Evolutionary conservation across 53 echinoderm and acorn worm genomes (phyloP).

Genomic region (Patiria pectinifera): DNA sequence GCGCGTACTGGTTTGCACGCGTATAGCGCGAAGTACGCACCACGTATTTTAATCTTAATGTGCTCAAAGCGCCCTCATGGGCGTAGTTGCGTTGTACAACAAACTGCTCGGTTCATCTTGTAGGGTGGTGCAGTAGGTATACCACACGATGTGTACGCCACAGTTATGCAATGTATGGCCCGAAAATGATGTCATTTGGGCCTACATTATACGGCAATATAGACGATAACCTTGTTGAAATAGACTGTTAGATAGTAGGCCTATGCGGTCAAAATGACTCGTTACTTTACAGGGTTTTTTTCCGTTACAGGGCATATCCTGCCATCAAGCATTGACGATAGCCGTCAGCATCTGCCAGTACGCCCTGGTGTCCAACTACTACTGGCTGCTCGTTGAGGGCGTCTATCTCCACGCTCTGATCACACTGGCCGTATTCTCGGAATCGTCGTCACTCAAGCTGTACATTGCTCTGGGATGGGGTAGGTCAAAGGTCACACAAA

Average conservation of each 20-base stretch:
- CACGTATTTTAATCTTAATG: too few species aligned
- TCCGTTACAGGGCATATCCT: conserved; percentile 64
- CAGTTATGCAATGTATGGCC: too few species aligned
- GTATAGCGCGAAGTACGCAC: too few species aligned
- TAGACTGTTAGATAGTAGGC: not conserved
- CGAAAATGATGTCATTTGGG: too few species aligned
- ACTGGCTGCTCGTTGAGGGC: conserved; percentile 97
- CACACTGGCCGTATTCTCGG: conserved; percentile 89
- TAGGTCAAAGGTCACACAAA: conserved; percentile 57
- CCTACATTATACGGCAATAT: too few species aligned
- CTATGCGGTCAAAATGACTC: not conserved
- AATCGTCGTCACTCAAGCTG: conserved; percentile 75
- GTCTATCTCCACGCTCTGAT: conserved; percentile 93
- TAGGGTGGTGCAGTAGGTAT: too few species aligned
- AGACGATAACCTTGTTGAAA: not conserved
- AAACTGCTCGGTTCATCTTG: too few species aligned
- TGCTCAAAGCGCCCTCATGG: too few species aligned
- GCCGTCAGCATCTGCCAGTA: conserved; percentile 79
- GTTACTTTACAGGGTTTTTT: not conserved
- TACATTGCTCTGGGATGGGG: conserved; percentile 95
- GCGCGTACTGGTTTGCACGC: too few species aligned
- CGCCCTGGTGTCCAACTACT: conserved; percentile 87
- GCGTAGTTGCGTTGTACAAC: not conserved
- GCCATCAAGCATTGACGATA: conserved; percentile 65
- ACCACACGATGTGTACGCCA: too few species aligned